Evolutionary conservation across 2,113 vertebrate species (phyloP).

Genomic region (Calidris pugnax): DNA sequence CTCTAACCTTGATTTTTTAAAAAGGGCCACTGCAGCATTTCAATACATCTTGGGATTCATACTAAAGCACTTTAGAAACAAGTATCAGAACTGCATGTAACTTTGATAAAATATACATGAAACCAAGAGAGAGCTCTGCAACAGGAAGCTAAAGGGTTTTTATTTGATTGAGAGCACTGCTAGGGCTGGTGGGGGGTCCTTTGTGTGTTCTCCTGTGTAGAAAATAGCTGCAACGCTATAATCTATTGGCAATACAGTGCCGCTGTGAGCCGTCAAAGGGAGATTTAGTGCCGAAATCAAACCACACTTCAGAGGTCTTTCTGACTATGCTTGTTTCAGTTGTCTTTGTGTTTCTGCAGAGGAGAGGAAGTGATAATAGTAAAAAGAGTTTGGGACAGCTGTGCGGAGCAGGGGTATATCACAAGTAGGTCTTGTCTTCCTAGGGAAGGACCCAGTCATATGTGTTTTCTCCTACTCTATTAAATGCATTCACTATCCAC

Average conservation of each 20-base stretch:
- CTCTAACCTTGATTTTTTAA: neutral
- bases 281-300: constrained; percentile 24
- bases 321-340: neutral
- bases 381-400: neutral
- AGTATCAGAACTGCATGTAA: constrained; percentile 44
- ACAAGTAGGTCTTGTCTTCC: neutral
- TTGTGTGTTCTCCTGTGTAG: neutral
- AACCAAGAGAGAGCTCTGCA: constrained; percentile 36
- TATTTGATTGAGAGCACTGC: constrained; percentile 40
- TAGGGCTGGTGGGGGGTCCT: constrained; percentile 20
- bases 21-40: neutral
- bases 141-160: constrained; percentile 43
- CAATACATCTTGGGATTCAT: constrained; percentile 44
- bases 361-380: neutral
- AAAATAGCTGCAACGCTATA: constrained; percentile 37
- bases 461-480: neutral
- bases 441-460: neutral
- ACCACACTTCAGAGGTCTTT: neutral
- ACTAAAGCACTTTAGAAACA: constrained; percentile 36
- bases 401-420: neutral
- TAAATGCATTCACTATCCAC: neutral
- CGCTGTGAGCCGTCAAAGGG: neutral
- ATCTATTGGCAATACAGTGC: constrained; percentile 34
- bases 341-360: neutral
- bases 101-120: constrained; percentile 70